Evolutionary conservation across 2,113 vertebrate genomes (phyloP).

Genomic region (Osmerus mordax): DNA sequence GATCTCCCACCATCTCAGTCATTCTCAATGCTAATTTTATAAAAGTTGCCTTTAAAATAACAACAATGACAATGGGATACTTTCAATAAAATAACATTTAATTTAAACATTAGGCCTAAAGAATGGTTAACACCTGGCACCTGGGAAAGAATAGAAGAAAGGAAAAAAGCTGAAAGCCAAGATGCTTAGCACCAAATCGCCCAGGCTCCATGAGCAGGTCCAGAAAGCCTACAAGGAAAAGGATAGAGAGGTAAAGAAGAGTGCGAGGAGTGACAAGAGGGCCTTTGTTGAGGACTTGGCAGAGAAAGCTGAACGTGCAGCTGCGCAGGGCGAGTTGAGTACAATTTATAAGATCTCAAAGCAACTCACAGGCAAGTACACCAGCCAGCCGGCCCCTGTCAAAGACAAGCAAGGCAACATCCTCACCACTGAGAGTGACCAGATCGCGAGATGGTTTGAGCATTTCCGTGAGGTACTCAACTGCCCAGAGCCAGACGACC

Average conservation of each 20-base stretch:
- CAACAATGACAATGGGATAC: no score
- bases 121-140: no score
- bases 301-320: conserved; percentile 9
- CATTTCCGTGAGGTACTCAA: conserved; percentile 25
- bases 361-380: conserved; percentile 9
- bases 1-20: no score
- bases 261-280: conserved; percentile 29
- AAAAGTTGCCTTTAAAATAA: no score
- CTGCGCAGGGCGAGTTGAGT: background rate
- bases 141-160: background rate
- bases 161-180: background rate
- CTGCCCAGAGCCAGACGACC: background rate
- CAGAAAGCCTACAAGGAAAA: conserved; percentile 13
- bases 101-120: no score
- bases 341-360: conserved; percentile 25
- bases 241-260: conserved; percentile 20
- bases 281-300: conserved; percentile 17
- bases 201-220: conserved; percentile 14
- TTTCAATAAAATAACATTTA: no score
- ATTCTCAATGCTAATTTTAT: no score
- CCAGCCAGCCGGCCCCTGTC: conserved; percentile 8
- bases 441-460: conserved; percentile 21
- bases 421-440: conserved; percentile 6
- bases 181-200: background rate
- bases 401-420: conserved; percentile 19